Evolutionary conservation across 2,797 vertebrate species (phyloP), one percentile per base, ranked within the genome.

Genomic region (Hybognathus amarus): DNA sequence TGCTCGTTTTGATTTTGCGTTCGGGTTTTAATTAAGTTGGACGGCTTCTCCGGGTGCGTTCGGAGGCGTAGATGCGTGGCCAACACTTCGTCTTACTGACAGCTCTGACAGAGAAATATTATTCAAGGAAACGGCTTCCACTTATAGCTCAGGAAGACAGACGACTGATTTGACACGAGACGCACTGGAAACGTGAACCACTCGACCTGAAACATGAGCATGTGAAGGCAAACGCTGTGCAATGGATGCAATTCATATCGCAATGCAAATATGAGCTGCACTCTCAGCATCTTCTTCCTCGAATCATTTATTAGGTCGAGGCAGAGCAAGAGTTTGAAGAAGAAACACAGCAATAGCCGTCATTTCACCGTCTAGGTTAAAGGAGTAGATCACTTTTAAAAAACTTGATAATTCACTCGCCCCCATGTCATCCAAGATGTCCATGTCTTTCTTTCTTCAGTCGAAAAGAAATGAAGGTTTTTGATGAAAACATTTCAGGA

Each of bases 71-170:
- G 90, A 90, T 87, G 87, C 84, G 87, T 76, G 38, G 36, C 17
- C 11, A 85, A 79, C 87, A 86, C 88, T 87, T 87, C 74, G 74
- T 92, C 87, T 84, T 86, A 86, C 87, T 69, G 27, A 84, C 89
- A 85, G 90, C 89, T 88, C 90, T 91, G 92, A 88, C 89, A 66
- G 87, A 83, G 90, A 92, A 91, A 93, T 87, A 82, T 86, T 88
- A 92, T 87, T 90, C 91, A 85, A 82, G 79, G 52, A 85, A 84
- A 61, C 50, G 1, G 87, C 56, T 80, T 90, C 92, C 87, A 89
- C 91, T 89, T 94, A 93, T 92, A 93, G 92, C 89, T 38, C 89
- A 90, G 91, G 91, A 92, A 92, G 87, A 59, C 77, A 47, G 86
- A 90, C 81, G 88, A 91, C 81, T 83, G 87, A 86, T 88, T 87